Percentiles rank a stretch among this genome's conserved stretches.
These are phyloP conservation scores for Hydractinia echinata DNA, from an alignment of 30 jellyfish, hydroid and myxozoan species.

Conservation along the genomic window DNA sequence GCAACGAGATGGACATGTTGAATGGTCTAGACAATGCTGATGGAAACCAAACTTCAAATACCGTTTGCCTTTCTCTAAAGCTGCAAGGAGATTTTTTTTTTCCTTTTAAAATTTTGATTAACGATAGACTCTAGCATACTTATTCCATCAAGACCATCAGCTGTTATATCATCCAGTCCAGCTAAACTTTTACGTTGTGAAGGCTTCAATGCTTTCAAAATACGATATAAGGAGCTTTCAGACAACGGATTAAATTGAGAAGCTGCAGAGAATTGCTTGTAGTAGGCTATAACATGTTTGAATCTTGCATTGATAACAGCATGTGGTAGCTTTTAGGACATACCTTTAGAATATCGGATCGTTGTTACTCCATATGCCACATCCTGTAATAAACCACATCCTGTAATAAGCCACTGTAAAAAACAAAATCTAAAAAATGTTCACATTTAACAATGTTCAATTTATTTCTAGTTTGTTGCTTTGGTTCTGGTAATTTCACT, in stretches of 20 bases:
- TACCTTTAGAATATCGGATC: neutral
- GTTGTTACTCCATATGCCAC: conserved; percentile 11
- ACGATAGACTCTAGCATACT: neutral
- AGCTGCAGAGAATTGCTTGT: neutral
- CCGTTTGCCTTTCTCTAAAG: conserved; percentile 1
- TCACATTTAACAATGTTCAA: conserved; percentile 9
- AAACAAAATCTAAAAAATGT: conserved; percentile 15
- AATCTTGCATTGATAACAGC: conserved; percentile 8
- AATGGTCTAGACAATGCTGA: conserved; percentile 3
- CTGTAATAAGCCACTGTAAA: conserved; percentile 1
- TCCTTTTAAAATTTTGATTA: neutral
- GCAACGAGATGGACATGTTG: neutral
- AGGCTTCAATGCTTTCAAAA: conserved; percentile 12
- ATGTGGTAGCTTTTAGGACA: neutral
- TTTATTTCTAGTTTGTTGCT: neutral
- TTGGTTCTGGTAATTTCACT: neutral
- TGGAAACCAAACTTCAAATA: conserved; percentile 6
- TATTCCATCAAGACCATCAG: conserved; percentile 1
- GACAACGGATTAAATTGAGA: neutral
- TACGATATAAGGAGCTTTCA: neutral
- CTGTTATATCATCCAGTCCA: conserved; percentile 1
- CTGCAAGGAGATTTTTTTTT: neutral
- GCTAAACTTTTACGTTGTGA: conserved; percentile 13
- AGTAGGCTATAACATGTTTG: conserved; percentile 4
- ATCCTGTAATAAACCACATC: conserved; percentile 12